phyloP scores from a whole-genome alignment of 2,888 invertebrate genomes.

The Archips xylosteana region DNA sequence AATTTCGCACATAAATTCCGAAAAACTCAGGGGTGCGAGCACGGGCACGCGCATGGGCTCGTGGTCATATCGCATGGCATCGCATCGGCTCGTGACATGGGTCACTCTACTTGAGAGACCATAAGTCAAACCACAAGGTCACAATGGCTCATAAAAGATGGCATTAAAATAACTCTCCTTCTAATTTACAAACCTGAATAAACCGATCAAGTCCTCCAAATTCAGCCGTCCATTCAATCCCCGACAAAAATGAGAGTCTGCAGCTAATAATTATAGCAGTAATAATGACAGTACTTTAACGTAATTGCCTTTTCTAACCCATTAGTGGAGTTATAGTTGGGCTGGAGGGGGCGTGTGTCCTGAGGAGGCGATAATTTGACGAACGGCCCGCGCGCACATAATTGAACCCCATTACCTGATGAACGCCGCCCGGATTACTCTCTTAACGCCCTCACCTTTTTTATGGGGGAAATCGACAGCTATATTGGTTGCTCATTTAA shows the following conservation, averaged over 20 bases:
- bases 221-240: neutral
- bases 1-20: too few species aligned
- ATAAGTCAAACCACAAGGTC: too few species aligned
- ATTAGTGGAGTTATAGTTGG: constrained; percentile 13
- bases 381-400: constrained; percentile 23
- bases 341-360: constrained; percentile 5
- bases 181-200: neutral
- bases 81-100: too few species aligned
- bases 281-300: constrained; percentile 6
- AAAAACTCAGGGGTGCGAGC: too few species aligned
- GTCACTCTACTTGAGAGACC: too few species aligned
- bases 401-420: constrained; percentile 38
- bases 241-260: neutral
- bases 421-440: constrained; percentile 31
- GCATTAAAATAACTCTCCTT: too few species aligned
- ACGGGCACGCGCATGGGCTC: too few species aligned
- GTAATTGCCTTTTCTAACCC: constrained; percentile 8
- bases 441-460: constrained; percentile 37
- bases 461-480: constrained; percentile 26
- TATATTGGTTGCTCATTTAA: constrained; percentile 37
- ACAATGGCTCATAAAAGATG: too few species aligned
- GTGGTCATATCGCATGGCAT: too few species aligned
- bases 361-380: constrained; percentile 33
- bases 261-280: constrained; percentile 5
- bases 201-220: neutral